phyloP scores from a whole-genome alignment of 2,113 vertebrate genomes.

The Apteryx mantelli region DNA sequence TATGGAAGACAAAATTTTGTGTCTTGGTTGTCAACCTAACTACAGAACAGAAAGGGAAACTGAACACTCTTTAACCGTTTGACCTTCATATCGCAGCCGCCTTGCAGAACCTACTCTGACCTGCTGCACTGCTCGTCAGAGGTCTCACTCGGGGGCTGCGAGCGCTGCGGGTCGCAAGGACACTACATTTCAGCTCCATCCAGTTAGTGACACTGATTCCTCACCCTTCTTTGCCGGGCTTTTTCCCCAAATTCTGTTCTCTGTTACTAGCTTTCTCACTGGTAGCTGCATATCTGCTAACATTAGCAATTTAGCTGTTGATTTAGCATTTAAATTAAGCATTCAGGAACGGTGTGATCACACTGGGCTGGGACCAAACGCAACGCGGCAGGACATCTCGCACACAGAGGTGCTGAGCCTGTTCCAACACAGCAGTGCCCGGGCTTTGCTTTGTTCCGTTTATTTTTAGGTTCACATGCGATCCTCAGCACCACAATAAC shows the following conservation, averaged over 20 bases:
- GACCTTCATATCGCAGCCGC: not conserved
- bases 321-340: not conserved
- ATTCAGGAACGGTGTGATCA: not conserved
- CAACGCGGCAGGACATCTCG: not conserved
- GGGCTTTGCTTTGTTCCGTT: not conserved
- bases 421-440: not conserved
- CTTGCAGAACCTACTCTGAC: not conserved
- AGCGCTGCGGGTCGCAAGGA: too few species aligned
- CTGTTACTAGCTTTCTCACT: not conserved
- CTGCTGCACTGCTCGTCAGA: not conserved
- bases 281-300: not conserved
- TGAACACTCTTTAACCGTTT: accelerated
- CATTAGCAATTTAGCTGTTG: not conserved
- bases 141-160: too few species aligned
- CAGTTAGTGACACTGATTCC: not conserved
- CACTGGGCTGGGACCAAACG: not conserved
- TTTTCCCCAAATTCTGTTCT: not conserved
- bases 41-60: not conserved
- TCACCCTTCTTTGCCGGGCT: accelerated
- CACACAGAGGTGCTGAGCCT: accelerated
- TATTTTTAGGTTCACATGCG: not conserved
- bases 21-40: not conserved
- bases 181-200: too few species aligned
- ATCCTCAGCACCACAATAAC: not conserved
- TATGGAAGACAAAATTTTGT: not conserved